A percentile compares a stretch with the other conserved stretches of the same genome.
phyloP scores from a whole-genome alignment of 1,140 invertebrate genomes.

The Sycophaga agraensis region DNA sequence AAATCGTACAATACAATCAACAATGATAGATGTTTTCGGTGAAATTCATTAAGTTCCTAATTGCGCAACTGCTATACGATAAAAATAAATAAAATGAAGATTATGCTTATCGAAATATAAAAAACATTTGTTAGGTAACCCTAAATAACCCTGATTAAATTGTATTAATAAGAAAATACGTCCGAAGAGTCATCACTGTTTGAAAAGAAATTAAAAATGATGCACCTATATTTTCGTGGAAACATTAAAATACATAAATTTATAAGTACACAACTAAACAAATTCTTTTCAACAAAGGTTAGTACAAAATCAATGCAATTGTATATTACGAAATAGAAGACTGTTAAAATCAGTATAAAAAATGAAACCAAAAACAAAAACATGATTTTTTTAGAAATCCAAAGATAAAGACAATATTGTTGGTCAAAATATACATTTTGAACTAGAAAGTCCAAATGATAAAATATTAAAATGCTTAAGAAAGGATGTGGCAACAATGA shows the following conservation, averaged over 20 bases:
- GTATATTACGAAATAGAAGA: too few relatives aligned
- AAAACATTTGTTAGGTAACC: too few relatives aligned
- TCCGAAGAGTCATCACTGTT: too few relatives aligned
- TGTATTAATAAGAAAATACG: too few relatives aligned
- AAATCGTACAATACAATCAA: too few relatives aligned
- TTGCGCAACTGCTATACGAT: background rate
- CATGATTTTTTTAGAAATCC: slow-evolving; percentile 2
- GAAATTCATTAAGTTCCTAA: too few relatives aligned
- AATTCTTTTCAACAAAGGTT: slow-evolving; percentile 15
- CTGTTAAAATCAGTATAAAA: too few relatives aligned
- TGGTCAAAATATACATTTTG: background rate
- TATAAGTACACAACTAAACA: background rate
- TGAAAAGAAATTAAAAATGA: slow-evolving; percentile 6
- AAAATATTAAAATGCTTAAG: slow-evolving; percentile 16
- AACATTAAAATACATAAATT: background rate
- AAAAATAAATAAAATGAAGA: background rate
- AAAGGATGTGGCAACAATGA: slow-evolving; percentile 18
- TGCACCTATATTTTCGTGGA: slow-evolving; percentile 1
- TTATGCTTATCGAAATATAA: background rate
- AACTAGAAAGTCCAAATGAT: background rate
- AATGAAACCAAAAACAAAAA: too few relatives aligned
- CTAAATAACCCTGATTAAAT: too few relatives aligned
- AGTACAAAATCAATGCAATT: background rate
- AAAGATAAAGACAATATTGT: background rate
- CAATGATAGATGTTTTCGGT: too few relatives aligned